These are phyloP conservation scores for Meloidogyne hapla DNA, from an alignment of 1,140 invertebrate genomes.

Conservation along the genomic window DNA sequence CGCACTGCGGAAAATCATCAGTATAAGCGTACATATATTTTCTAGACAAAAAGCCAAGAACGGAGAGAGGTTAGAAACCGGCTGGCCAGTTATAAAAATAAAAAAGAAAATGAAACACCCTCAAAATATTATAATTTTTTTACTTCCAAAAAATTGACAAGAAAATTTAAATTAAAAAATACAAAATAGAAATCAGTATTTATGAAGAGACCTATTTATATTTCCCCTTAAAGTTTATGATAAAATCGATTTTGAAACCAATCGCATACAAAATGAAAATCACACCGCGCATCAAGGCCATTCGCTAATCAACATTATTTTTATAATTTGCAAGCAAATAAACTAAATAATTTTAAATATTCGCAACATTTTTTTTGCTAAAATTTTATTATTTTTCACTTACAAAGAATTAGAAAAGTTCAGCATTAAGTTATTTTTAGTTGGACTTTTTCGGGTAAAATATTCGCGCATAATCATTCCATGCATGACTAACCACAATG, in stretches of 20 bases:
- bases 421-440: no score
- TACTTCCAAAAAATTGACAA: no score
- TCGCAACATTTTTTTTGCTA: background rate
- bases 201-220: no score
- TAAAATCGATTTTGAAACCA: conserved; percentile 2
- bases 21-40: background rate
- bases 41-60: conserved; percentile 3
- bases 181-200: no score
- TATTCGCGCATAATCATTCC: background rate
- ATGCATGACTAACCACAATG: background rate
- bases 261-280: background rate
- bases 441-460: background rate
- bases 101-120: no score
- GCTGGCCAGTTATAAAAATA: background rate
- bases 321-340: background rate
- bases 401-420: no score
- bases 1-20: background rate
- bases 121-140: no score
- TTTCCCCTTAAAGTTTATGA: background rate
- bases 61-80: background rate
- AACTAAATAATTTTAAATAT: background rate
- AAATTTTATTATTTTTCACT: no score
- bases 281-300: background rate
- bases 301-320: background rate
- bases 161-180: no score